Evolutionary conservation across 2,888 invertebrate genomes (phyloP).

Genomic region (Netelia fuscicornis): DNA sequence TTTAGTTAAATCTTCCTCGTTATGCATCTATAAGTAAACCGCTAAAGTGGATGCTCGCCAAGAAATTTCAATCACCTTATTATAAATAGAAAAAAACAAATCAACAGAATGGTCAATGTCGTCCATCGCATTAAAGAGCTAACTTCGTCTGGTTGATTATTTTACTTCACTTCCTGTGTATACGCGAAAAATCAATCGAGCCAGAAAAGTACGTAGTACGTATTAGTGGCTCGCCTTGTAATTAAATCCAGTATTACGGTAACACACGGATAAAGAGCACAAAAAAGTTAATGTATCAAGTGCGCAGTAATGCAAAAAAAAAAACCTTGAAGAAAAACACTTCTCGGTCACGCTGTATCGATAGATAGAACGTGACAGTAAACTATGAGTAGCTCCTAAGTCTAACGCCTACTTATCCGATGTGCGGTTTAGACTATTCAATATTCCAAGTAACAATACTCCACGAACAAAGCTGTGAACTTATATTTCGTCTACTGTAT

Average conservation of each 20-base stretch:
- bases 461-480: slow-evolving; percentile 12
- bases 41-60: no score
- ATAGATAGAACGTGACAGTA: slow-evolving; percentile 38
- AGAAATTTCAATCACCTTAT: no score
- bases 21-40: no score
- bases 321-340: slow-evolving; percentile 51
- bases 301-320: slow-evolving; percentile 25
- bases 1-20: no score
- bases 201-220: neutral
- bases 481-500: neutral
- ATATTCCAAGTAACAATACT: neutral
- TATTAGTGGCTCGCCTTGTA: neutral
- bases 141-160: neutral
- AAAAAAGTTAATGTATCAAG: slow-evolving; percentile 22
- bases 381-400: slow-evolving; percentile 31
- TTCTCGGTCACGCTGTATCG: slow-evolving; percentile 15
- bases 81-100: neutral
- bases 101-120: neutral
- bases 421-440: neutral
- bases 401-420: slow-evolving; percentile 8
- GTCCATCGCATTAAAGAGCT: neutral
- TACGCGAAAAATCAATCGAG: neutral
- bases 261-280: neutral
- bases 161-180: neutral
- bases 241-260: neutral